Evolutionary conservation across 2,113 vertebrate genomes (phyloP).

Genomic region (Tetraodon nigroviridis): DNA sequence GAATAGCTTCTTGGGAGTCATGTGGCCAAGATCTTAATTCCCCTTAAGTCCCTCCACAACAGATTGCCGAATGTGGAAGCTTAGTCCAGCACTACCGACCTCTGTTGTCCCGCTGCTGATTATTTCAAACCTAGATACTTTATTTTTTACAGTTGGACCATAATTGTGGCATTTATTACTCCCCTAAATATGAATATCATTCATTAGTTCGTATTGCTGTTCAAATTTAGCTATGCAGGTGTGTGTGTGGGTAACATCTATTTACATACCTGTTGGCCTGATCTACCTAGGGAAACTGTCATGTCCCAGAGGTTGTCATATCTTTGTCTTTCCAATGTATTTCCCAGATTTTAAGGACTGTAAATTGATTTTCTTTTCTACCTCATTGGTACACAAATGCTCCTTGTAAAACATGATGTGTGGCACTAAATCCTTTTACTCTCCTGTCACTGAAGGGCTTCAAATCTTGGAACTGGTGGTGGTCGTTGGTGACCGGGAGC

Average conservation of each 20-base stretch:
- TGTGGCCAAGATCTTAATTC: constrained; percentile 57
- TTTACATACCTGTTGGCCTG: constrained; percentile 60
- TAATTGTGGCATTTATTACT: background rate
- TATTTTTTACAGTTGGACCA: no score
- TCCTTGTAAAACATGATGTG: no score
- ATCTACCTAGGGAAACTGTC: constrained; percentile 53
- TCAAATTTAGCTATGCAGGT: constrained; percentile 31
- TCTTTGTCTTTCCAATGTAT: background rate
- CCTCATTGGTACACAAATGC: no score
- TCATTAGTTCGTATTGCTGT: constrained; percentile 3
- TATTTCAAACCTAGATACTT: background rate
- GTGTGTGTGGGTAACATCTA: constrained; percentile 56
- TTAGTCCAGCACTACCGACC: constrained; percentile 30
- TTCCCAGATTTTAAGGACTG: no score
- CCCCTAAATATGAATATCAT: background rate
- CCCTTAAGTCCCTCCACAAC: constrained; percentile 58
- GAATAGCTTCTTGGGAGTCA: constrained; percentile 44
- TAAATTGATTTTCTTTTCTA: no score
- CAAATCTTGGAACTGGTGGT: background rate
- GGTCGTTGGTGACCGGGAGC: constrained; percentile 1
- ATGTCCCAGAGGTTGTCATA: constrained; percentile 48
- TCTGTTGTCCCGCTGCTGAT: constrained; percentile 7
- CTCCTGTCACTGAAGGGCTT: constrained; percentile 12
- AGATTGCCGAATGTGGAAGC: constrained; percentile 56
- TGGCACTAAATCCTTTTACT: constrained; percentile 1